Conservation (phyloP, 2,888 invertebrate genomes). For the Trissoscelio sp. region DNA sequence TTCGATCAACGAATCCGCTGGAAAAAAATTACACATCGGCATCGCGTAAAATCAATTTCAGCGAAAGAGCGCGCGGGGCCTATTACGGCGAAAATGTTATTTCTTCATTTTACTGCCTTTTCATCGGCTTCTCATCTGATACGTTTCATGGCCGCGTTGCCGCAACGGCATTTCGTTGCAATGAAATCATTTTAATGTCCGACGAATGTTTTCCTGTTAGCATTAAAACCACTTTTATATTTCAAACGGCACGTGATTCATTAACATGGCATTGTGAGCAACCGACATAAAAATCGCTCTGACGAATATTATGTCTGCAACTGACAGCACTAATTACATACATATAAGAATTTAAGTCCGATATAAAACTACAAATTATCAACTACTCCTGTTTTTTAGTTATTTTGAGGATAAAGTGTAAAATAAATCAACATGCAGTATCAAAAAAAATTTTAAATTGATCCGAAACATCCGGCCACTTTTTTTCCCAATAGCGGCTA, state of each 20-base stretch:
- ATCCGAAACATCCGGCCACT: background rate
- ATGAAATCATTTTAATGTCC: conserved; percentile 59
- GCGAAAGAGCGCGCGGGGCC: conserved; percentile 24
- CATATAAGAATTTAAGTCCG: background rate
- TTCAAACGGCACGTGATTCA: conserved; percentile 56
- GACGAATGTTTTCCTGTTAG: conserved; percentile 51
- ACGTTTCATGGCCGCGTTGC: conserved; percentile 45
- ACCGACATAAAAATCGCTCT: conserved; percentile 25
- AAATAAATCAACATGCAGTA: too few relatives aligned
- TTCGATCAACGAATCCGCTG: conserved; percentile 15
- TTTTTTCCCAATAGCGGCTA: conserved; percentile 7
- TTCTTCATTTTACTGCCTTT: conserved; percentile 62
- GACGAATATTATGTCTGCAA: conserved; percentile 43
- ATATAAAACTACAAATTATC: too few relatives aligned
- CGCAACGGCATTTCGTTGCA: conserved; percentile 50
- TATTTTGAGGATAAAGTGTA: too few relatives aligned
- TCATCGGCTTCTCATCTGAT: conserved; percentile 59
- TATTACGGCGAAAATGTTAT: conserved; percentile 52
- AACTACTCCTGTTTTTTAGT: conserved; percentile 4
- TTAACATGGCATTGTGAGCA: conserved; percentile 49
- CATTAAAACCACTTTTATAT: conserved; percentile 55
- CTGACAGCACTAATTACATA: conserved; percentile 54
- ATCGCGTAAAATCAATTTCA: conserved; percentile 47
- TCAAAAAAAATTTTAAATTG: too few relatives aligned
- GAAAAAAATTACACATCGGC: background rate